Evolutionary conservation across 1,140 invertebrate genomes (phyloP).

Genomic region (Listronotus bonariensis): DNA sequence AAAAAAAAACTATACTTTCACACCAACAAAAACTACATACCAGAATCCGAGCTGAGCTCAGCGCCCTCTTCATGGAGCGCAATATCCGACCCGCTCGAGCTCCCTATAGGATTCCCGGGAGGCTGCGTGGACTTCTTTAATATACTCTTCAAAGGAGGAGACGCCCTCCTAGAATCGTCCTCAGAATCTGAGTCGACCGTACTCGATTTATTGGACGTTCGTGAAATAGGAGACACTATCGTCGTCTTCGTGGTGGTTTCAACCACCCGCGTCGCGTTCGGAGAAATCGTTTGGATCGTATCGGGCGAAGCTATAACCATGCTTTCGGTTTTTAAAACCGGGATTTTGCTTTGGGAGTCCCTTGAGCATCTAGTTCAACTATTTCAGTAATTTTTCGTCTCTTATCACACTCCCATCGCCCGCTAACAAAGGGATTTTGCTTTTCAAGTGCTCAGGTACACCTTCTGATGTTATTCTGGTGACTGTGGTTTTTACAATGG

Average conservation of each 20-base stretch:
- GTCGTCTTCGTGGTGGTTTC: conserved; percentile 41
- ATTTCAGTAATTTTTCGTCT: conserved; percentile 16
- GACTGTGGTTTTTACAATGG: conserved; percentile 55
- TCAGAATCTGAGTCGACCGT: conserved; percentile 54
- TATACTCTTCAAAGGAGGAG: conserved; percentile 51
- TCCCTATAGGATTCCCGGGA: conserved; percentile 58
- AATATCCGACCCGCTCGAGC: conserved; percentile 67
- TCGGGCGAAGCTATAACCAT: conserved; percentile 56
- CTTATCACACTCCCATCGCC: conserved; percentile 5
- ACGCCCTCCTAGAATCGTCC: conserved; percentile 47
- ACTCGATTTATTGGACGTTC: conserved; percentile 49
- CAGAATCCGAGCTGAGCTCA: conserved; percentile 55
- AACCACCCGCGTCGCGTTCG: conserved; percentile 33
- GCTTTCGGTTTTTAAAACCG: conserved; percentile 54
- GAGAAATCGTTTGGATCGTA: conserved; percentile 49
- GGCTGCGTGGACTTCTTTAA: conserved; percentile 59
- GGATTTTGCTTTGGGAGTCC: conserved; percentile 56
- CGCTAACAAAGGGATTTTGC: conserved; percentile 46
- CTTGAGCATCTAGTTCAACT: conserved; percentile 31
- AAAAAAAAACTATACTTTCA: no score
- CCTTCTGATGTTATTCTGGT: conserved; percentile 46
- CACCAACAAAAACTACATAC: conserved; percentile 40
- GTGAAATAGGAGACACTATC: conserved; percentile 44
- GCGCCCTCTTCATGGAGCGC: conserved; percentile 64
- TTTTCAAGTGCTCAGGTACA: conserved; percentile 37